A percentile compares a stretch with the other conserved stretches of the same genome.
phyloP scores from a whole-genome alignment of 2,113 vertebrate species.

The Spea multiplicata region DNA sequence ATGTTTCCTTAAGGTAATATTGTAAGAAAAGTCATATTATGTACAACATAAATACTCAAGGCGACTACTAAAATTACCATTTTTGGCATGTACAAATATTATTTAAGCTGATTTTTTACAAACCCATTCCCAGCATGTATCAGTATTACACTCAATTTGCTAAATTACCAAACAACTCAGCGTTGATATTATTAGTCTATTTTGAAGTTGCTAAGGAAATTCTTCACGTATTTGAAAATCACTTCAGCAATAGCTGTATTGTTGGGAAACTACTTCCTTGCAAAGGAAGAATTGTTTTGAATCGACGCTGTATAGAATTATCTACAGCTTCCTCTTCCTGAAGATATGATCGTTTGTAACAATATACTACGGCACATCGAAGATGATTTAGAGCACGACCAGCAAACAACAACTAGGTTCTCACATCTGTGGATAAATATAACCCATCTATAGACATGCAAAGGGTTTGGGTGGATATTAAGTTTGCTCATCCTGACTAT shows the following conservation, averaged over 20 bases:
- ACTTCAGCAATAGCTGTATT: background rate
- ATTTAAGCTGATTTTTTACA: too few relatives aligned
- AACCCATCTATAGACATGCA: background rate
- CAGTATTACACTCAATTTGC: too few relatives aligned
- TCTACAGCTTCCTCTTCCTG: background rate
- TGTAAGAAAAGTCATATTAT: too few relatives aligned
- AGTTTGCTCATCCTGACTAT: background rate
- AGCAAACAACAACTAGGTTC: background rate
- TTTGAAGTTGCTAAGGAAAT: too few relatives aligned
- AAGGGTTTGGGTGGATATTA: background rate
- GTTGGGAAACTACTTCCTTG: background rate
- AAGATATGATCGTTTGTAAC: background rate
- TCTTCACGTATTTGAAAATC: too few relatives aligned
- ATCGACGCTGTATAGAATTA: background rate
- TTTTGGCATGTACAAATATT: too few relatives aligned
- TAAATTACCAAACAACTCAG: too few relatives aligned
- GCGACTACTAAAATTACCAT: too few relatives aligned
- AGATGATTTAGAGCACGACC: background rate
- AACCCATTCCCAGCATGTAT: too few relatives aligned
- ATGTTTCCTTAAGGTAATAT: too few relatives aligned
- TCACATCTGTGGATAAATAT: background rate
- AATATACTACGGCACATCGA: background rate
- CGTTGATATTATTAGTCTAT: too few relatives aligned
- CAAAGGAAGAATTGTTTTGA: background rate
- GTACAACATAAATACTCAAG: too few relatives aligned